These are phyloP conservation scores for Heteromormyrus szaboi DNA, from an alignment of 2,797 vertebrate genomes.

Conservation along the genomic window DNA sequence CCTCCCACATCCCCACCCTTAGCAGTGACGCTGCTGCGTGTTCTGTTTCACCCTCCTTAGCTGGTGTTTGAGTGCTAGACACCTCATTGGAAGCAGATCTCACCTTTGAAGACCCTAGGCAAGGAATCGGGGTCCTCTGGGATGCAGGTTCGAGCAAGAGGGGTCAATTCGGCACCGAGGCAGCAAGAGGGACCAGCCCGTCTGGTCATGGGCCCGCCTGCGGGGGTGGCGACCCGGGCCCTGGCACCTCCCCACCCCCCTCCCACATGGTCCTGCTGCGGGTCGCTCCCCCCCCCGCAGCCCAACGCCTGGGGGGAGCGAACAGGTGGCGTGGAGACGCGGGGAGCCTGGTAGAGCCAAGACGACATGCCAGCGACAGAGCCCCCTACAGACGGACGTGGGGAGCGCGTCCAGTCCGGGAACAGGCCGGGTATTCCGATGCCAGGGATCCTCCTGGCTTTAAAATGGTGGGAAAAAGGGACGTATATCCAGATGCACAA, in stretches of 20 bases:
- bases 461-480: neutral
- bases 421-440: neutral
- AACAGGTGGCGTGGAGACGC: conserved; percentile 66
- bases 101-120: neutral
- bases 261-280: neutral
- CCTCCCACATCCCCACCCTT: neutral
- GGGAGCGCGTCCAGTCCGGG: neutral
- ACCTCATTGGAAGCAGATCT: neutral
- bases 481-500: neutral
- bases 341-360: conserved; percentile 51
- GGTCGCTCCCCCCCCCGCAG: neutral
- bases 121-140: neutral
- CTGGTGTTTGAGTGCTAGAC: neutral
- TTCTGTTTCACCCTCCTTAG: neutral
- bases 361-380: conserved; percentile 30
- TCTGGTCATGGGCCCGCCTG: neutral
- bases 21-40: neutral
- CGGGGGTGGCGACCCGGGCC: neutral
- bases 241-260: neutral
- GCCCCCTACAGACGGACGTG: neutral
- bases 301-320: conserved; percentile 42
- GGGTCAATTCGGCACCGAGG: neutral
- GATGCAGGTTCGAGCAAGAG: neutral
- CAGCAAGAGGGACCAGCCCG: neutral
- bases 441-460: neutral